Conservation (phyloP, 2,888 invertebrate species). For the Drosophila setosimentum region DNA sequence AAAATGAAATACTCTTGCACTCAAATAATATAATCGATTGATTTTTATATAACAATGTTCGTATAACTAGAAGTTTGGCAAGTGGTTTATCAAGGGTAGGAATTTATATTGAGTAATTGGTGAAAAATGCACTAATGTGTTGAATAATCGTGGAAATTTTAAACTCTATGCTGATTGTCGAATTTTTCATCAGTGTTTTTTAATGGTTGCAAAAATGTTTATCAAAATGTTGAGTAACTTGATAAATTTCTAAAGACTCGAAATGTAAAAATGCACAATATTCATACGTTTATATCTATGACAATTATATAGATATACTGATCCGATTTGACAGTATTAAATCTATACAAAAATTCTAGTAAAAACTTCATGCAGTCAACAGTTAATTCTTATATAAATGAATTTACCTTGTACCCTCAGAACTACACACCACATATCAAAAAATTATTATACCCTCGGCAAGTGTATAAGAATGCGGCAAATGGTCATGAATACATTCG, state of each 20-base stretch:
- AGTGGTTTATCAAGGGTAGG: background rate
- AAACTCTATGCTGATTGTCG: background rate
- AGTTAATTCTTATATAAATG: background rate
- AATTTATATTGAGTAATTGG: background rate
- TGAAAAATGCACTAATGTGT: background rate
- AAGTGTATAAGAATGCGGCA: background rate
- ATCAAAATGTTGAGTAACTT: background rate
- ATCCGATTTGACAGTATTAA: background rate
- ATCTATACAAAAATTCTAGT: background rate
- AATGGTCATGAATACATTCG: conserved; percentile 55
- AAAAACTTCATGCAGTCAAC: too few species aligned
- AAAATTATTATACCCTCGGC: background rate
- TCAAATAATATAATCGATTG: background rate
- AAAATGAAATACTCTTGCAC: conserved; percentile 11
- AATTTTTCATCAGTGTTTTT: background rate
- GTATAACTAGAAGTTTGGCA: background rate
- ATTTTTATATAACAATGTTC: background rate
- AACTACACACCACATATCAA: background rate
- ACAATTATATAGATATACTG: background rate
- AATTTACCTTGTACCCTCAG: background rate
- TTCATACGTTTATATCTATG: background rate
- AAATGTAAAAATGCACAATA: background rate
- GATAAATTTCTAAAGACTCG: background rate
- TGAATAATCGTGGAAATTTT: background rate
- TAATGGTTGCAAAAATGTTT: background rate